Conservation (phyloP, 1,140 invertebrate species). For the Elysia chlorotica region DNA sequence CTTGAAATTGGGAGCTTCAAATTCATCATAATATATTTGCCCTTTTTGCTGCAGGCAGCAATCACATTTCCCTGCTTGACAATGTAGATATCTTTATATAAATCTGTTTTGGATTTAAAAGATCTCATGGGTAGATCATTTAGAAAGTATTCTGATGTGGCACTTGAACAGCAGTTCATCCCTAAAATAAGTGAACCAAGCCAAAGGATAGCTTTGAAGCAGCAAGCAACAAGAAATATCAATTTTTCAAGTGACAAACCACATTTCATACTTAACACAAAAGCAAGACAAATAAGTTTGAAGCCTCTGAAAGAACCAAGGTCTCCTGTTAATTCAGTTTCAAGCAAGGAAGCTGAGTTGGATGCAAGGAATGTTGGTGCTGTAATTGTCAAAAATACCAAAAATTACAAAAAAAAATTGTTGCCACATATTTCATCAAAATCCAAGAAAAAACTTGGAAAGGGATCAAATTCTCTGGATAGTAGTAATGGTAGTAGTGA, state of each 20-base stretch:
- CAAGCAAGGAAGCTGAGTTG: not conserved
- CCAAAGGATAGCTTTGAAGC: slow-evolving; percentile 10
- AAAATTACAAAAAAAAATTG: not conserved
- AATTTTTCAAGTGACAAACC: slow-evolving; percentile 39
- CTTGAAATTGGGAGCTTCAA: too few species aligned
- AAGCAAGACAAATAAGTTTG: slow-evolving; percentile 25
- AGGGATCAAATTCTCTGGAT: not conserved
- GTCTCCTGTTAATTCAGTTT: not conserved
- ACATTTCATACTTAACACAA: slow-evolving; percentile 46
- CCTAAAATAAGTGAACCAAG: slow-evolving; percentile 38
- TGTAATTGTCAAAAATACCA: not conserved
- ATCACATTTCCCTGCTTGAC: too few species aligned
- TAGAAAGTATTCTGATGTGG: not conserved
- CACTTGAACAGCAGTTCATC: not conserved
- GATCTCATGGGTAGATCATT: not conserved
- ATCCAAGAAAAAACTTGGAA: not conserved
- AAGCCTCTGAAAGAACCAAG: slow-evolving; percentile 30
- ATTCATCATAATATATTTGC: too few species aligned
- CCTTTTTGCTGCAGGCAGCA: too few species aligned
- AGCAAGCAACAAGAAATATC: slow-evolving; percentile 6
- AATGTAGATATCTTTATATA: too few species aligned
- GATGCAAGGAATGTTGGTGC: not conserved
- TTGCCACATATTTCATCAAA: not conserved
- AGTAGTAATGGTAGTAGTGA: not conserved
- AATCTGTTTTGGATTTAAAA: not conserved